These are phyloP conservation scores for Albula goreensis DNA, from an alignment of 2,113 vertebrate genomes.

Conservation along the genomic window DNA sequence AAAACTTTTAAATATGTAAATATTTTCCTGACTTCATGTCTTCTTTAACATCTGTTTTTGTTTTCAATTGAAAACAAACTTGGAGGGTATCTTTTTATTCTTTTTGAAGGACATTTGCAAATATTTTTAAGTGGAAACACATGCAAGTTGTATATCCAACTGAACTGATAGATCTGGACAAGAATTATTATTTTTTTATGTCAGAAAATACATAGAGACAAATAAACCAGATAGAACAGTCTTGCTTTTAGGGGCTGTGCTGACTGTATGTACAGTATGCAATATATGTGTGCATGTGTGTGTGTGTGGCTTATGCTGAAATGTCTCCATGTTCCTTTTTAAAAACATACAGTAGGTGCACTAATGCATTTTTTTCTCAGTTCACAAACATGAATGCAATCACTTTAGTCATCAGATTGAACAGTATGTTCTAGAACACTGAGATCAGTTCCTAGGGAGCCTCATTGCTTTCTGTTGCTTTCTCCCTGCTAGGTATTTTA, in stretches of 20 bases:
- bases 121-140: constrained; percentile 41
- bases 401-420: neutral
- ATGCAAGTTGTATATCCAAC: constrained; percentile 32
- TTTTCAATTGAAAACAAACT: constrained; percentile 43
- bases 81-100: constrained; percentile 38
- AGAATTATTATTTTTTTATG: neutral
- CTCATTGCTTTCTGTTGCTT: neutral
- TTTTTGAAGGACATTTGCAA: constrained; percentile 40
- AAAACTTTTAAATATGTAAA: constrained; percentile 26
- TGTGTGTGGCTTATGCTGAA: neutral
- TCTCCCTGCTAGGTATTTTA: constrained; percentile 6
- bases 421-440: neutral
- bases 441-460: neutral
- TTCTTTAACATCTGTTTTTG: constrained; percentile 52
- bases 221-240: neutral
- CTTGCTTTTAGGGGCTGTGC: neutral
- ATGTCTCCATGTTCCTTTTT: neutral
- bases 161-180: constrained; percentile 34
- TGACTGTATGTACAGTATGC: neutral
- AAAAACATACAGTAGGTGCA: neutral
- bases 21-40: constrained; percentile 37
- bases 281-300: constrained; percentile 14
- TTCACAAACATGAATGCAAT: neutral
- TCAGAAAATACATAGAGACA: neutral
- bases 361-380: neutral